Conservation (phyloP, 2,797 vertebrate species). For the Strix occidentalis region DNA sequence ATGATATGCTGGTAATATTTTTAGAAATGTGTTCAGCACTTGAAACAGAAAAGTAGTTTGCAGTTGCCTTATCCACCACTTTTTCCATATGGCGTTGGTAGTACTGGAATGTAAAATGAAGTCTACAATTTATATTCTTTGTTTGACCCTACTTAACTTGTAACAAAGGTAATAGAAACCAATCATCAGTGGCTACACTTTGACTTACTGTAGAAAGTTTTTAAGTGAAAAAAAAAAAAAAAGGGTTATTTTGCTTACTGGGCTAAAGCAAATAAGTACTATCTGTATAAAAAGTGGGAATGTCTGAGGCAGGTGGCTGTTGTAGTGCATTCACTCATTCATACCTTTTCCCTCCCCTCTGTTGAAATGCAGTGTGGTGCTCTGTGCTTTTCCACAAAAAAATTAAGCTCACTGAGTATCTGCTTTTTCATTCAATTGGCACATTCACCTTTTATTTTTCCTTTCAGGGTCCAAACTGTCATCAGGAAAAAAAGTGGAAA, state of each 20-base stretch:
- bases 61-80: not conserved
- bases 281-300: not conserved
- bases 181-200: not conserved
- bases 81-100: not conserved
- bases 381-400: slow-evolving; percentile 11
- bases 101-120: not conserved
- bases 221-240: not conserved
- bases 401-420: slow-evolving; percentile 2
- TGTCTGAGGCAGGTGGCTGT: not conserved
- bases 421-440: slow-evolving; percentile 37
- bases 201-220: not conserved
- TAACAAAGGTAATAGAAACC: not conserved
- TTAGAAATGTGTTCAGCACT: not conserved
- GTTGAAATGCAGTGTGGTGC: not conserved
- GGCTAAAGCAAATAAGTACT: not conserved
- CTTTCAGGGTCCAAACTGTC: slow-evolving; percentile 49
- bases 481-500: not conserved
- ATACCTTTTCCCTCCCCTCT: not conserved
- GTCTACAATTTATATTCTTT: not conserved
- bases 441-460: slow-evolving; percentile 15
- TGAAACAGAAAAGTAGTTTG: not conserved
- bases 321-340: not conserved
- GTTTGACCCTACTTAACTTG: not conserved
- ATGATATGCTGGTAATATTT: not conserved
- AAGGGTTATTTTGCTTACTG: not conserved